These are phyloP conservation scores for Onychomys leucogaster DNA, from an alignment of 2,797 vertebrate genomes.

Conservation along the genomic window DNA sequence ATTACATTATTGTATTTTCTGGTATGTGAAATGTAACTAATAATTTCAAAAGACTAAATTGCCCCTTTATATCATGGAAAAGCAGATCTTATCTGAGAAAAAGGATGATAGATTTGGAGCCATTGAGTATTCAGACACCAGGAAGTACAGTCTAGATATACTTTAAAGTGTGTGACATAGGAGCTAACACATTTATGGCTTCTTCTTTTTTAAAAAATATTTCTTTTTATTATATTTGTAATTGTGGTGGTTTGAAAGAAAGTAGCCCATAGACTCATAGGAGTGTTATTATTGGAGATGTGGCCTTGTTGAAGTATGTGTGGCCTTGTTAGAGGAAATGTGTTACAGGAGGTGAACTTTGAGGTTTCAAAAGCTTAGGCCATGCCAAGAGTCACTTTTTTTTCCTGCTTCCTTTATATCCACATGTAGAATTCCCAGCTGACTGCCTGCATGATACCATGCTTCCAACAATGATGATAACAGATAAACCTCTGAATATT, in stretches of 20 bases:
- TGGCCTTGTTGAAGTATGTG: not conserved
- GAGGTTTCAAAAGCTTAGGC: not conserved
- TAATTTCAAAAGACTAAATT: not conserved
- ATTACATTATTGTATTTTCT: not conserved
- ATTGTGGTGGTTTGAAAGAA: not conserved
- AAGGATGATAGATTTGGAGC: not conserved
- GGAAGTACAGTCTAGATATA: not conserved
- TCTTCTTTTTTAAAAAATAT: not conserved
- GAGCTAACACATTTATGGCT: not conserved
- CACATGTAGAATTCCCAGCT: not conserved
- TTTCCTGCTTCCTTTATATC: not conserved
- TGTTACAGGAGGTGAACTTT: not conserved
- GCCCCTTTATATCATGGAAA: not conserved
- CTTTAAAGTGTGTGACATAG: not conserved
- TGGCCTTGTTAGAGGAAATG: not conserved
- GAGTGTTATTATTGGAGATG: not conserved
- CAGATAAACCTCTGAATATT: not conserved
- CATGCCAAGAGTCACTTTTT: not conserved
- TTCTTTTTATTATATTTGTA: not conserved
- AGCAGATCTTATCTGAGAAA: not conserved
- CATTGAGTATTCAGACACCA: rapidly evolving
- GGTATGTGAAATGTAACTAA: not conserved
- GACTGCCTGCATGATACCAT: not conserved
- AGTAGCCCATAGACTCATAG: not conserved
- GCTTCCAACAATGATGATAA: not conserved